Base-by-base conservation (phyloP, 2,888 invertebrate genomes). In the Rhagonycha fulva region DNA sequence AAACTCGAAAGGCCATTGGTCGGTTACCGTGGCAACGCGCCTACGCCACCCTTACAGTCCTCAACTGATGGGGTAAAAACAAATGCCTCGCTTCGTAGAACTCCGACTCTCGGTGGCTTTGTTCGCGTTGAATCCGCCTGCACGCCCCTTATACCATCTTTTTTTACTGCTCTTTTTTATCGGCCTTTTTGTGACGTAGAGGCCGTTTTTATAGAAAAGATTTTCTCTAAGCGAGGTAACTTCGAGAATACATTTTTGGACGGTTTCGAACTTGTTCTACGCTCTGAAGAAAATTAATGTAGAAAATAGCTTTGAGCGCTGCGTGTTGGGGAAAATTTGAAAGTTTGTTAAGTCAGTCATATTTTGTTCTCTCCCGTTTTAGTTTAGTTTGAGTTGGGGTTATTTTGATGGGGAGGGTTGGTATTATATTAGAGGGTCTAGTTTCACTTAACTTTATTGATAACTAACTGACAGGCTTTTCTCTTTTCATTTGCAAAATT, bases 241-340 rank as follows among this genome's bases (percentile, higher is more conserved):
- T 80, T 80, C 78, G 82, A 80, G 81, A 82, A 83, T 82, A 84
- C 83, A 85, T 85, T 85, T 86, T 85, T 84, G 84, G 84, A 81
- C 80, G 81, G 83, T 85, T 85, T 84, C 84, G 84, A 84, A 85
- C 84, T 83, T 83, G 81, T 83, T 84, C 82, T 83, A 82, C 79
- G 76, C 82, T 82, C 80, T 72, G 78, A 82, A 83, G 83, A 82
- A 86, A 86, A 86, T 85, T 86, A 86, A 86, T 85, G 84, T 84
- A 83, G 84, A 85, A 85, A 83, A 84, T 82, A 82, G 83, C 83
- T 83, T 82, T 81, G 83, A 84, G 83, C 74, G 76, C 73, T 67
- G 79, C 74, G 74, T 70, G 78, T 78, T 81, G 76, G 82, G 83
- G 83, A 84, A 84, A 84, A 85, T 84, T 85, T 85, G 83, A 84